Conservation (phyloP, 2,888 invertebrate genomes). For the Heliconius hortense region DNA sequence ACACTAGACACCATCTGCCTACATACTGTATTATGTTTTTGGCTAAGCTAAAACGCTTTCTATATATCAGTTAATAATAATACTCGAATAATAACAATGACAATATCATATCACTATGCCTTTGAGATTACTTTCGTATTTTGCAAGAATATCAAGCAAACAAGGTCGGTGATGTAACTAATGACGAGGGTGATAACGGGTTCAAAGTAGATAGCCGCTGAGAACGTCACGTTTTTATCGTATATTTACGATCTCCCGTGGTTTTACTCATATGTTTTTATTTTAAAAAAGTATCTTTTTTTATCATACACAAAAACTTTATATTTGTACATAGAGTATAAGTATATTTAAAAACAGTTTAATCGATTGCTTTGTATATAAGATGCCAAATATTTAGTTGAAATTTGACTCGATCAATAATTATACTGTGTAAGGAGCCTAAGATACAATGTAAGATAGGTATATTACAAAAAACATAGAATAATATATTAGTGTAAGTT, state of each 20-base stretch:
- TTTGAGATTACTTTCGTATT: constrained; percentile 42
- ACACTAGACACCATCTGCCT: no score
- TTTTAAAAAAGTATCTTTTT: background rate
- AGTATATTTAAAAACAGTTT: background rate
- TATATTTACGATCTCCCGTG: constrained; percentile 19
- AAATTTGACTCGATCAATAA: background rate
- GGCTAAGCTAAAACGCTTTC: background rate
- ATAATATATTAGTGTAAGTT: no score
- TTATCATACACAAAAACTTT: background rate
- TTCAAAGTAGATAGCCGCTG: constrained; percentile 55
- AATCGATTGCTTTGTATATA: background rate
- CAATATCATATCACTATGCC: constrained; percentile 24
- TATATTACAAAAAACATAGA: no score
- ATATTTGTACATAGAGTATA: background rate
- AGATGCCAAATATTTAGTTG: background rate
- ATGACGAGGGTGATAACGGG: constrained; percentile 69
- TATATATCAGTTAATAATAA: background rate
- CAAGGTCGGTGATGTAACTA: constrained; percentile 77
- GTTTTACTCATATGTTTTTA: constrained; percentile 2
- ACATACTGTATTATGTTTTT: background rate
- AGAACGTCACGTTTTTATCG: constrained; percentile 51
- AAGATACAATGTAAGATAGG: no score
- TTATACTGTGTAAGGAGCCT: no score
- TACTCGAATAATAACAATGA: constrained; percentile 12
- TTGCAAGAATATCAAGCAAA: constrained; percentile 64